Base-by-base conservation (phyloP, 1,140 invertebrate genomes). In the Drosophila prosaltans region DNA sequence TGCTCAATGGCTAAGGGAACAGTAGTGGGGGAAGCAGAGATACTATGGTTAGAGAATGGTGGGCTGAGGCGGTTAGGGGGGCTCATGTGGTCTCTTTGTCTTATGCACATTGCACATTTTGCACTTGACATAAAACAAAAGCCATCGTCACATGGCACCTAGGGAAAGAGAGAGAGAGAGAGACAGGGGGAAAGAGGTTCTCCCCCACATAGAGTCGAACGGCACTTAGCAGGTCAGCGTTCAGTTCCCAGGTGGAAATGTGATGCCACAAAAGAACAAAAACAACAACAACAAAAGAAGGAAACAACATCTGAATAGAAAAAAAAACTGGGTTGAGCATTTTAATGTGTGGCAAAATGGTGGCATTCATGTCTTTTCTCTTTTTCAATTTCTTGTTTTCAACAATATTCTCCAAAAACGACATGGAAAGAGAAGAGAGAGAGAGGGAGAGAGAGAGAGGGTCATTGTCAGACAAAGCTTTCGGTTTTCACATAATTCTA, bases 41-140 rank as follows among this genome's bases (percentile, higher is more conserved):
- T 36, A 36, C 32, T 36, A 6, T 36, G 6, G 32, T 36, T 36
- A 36, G 6, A 36, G 32, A 36, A 5, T 5, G 6, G 32, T 7
- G 41, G 8, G 43, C 16, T 32, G 41, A 2, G 48, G 0, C 2
- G 0, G 24, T 7, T 6, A n/a, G 16, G 43, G n/a, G n/a, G 21
- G 36, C 51, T 66, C 72, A 59, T 84, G 81, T 67, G 69, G 78
- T 78, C 69, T 78, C 74, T 86, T 85, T 85, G 82, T 85, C 74
- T 81, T 80, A 69, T 78, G 82, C 74, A 48, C 45, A 74, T 89
- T 89, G 83, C 84, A 88, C 80, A 89, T 80, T 88, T 88, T 77
- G 69, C 83, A 89, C 83, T 89, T 89, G 77, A 74, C 68, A 71
- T 67, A 43, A 66, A 74, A 83, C 78, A 78, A 85, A 88, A 80